A percentile compares a stretch with the other conserved stretches of the same genome.
phyloP scores from a whole-genome alignment of 2,113 vertebrate species.

The Podarcis muralis region DNA sequence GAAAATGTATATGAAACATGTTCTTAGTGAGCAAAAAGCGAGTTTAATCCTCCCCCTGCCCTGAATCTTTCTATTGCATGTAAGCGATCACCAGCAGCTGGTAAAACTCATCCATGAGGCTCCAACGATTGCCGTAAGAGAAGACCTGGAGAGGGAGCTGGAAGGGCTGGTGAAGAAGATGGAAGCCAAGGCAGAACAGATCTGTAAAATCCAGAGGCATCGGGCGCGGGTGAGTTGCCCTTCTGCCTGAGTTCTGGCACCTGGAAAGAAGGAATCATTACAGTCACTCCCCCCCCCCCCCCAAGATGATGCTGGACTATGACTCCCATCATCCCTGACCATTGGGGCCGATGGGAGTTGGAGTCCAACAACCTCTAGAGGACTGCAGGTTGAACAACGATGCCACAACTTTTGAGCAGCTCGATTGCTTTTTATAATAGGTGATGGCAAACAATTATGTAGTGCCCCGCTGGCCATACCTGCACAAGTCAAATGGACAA shows the following conservation, averaged over 20 bases:
- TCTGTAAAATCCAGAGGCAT: slow-evolving; percentile 87
- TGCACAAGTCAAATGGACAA: too few species aligned
- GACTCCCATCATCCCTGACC: too few species aligned
- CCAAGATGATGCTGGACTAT: too few species aligned
- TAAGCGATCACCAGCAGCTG: slow-evolving; percentile 87
- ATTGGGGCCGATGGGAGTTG: too few species aligned
- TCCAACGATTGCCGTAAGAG: slow-evolving; percentile 74
- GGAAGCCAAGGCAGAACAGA: slow-evolving; percentile 94
- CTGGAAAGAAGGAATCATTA: neutral
- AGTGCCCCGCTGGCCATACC: neutral
- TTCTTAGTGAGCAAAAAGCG: neutral
- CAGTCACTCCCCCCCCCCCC: too few species aligned
- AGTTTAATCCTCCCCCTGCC: neutral
- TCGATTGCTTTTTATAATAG: neutral
- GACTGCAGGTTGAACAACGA: too few species aligned
- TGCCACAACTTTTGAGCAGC: neutral
- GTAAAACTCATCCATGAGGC: slow-evolving; percentile 81
- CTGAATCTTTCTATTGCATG: slow-evolving; percentile 30
- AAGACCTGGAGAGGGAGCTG: slow-evolving; percentile 83
- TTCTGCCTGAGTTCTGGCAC: rapidly evolving
- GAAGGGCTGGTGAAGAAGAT: slow-evolving; percentile 87
- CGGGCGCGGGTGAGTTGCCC: slow-evolving; percentile 78
- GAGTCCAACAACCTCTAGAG: too few species aligned
- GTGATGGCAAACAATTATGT: neutral
- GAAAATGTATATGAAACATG: neutral